phyloP scores from a whole-genome alignment of 2,888 invertebrate genomes.

The Oscheius sp. region DNA sequence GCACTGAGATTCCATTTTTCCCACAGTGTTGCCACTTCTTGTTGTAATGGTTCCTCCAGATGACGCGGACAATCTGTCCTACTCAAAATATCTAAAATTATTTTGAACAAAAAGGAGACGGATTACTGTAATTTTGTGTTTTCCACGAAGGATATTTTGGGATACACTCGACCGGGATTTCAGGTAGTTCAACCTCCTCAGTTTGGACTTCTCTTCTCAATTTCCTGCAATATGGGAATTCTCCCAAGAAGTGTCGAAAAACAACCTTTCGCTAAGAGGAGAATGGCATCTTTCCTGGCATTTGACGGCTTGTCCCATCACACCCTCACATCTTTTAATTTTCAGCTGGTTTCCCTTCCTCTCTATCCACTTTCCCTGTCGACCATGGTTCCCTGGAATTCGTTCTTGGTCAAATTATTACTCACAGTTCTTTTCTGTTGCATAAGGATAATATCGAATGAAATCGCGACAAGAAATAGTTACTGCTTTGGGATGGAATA shows the following conservation, averaged over 20 bases:
- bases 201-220: background rate
- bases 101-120: too few species aligned
- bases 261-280: background rate
- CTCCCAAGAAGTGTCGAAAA: too few species aligned
- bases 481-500: constrained; percentile 40
- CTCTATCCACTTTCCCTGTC: constrained; percentile 47
- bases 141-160: constrained; percentile 49
- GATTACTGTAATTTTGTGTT: constrained; percentile 33
- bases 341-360: constrained; percentile 37
- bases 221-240: background rate
- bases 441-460: constrained; percentile 43
- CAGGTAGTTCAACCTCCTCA: background rate
- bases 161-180: constrained; percentile 40
- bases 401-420: background rate
- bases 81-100: constrained; percentile 13
- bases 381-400: constrained; percentile 42
- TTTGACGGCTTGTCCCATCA: constrained; percentile 40
- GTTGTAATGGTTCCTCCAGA: constrained; percentile 5
- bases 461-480: constrained; percentile 44
- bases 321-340: constrained; percentile 37
- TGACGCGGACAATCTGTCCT: background rate
- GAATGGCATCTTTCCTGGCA: constrained; percentile 1
- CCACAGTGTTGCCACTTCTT: constrained; percentile 38
- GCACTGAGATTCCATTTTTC: constrained; percentile 43
- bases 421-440: constrained; percentile 38